Evolutionary conservation across 2,888 invertebrate species (phyloP).

Genomic region (Acleris literana): DNA sequence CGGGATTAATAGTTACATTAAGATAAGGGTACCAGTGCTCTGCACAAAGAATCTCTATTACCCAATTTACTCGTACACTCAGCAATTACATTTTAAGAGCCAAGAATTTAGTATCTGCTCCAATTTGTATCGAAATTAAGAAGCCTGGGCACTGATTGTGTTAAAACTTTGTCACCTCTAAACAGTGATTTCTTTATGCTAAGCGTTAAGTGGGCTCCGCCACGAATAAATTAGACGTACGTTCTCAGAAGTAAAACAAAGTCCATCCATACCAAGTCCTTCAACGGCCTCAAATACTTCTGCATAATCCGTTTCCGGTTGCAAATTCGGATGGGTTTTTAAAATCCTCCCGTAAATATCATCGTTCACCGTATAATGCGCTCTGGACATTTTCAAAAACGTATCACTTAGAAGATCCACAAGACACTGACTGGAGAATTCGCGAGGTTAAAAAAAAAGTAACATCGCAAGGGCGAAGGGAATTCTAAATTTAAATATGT

Average conservation of each 20-base stretch:
- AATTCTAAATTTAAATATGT: conserved; percentile 79
- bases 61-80: conserved; percentile 7
- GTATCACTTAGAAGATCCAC: conserved; percentile 50
- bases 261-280: conserved; percentile 64
- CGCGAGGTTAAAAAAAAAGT: conserved; percentile 53
- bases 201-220: conserved; percentile 19
- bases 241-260: conserved; percentile 32
- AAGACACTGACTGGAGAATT: conserved; percentile 61
- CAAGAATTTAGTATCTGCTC: too few relatives aligned
- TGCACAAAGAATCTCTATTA: conserved; percentile 36
- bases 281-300: conserved; percentile 74
- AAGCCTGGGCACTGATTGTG: too few relatives aligned
- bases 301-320: conserved; percentile 65
- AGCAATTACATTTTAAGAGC: conserved; percentile 1
- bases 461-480: conserved; percentile 63
- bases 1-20: conserved; percentile 30
- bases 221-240: conserved; percentile 14
- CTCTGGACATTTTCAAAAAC: conserved; percentile 57
- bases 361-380: conserved; percentile 76
- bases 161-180: conserved; percentile 18
- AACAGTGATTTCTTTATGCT: conserved; percentile 13
- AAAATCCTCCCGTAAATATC: conserved; percentile 77
- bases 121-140: too few relatives aligned
- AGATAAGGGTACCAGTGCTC: conserved; percentile 31
- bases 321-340: conserved; percentile 59